These are phyloP conservation scores for Synanthedon formicaeformis DNA, from an alignment of 2,888 invertebrate species.

Conservation along the genomic window DNA sequence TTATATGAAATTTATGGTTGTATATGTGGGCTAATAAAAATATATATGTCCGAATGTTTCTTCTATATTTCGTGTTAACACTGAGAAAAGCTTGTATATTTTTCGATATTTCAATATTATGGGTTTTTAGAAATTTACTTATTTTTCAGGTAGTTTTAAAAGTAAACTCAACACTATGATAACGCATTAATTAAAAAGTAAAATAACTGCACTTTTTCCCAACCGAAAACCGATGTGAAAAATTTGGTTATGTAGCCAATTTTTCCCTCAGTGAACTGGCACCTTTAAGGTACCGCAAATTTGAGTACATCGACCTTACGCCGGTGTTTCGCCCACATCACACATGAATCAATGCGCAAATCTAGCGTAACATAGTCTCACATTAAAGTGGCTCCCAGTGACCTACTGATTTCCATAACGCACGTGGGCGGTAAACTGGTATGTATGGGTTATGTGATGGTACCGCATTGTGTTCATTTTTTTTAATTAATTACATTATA, in stretches of 20 bases:
- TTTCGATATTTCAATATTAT: too few species aligned
- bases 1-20: too few species aligned
- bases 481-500: neutral
- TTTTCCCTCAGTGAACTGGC: neutral
- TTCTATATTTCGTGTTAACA: too few species aligned
- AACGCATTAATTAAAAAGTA: too few species aligned
- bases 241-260: neutral
- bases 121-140: too few species aligned
- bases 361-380: slow-evolving; percentile 34
- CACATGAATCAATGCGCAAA: slow-evolving; percentile 47
- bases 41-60: too few species aligned
- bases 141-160: too few species aligned
- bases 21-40: too few species aligned
- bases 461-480: neutral
- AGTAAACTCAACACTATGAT: too few species aligned
- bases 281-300: slow-evolving; percentile 48
- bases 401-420: slow-evolving; percentile 64
- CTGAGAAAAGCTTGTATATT: too few species aligned
- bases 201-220: too few species aligned
- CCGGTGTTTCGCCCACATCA: slow-evolving; percentile 41
- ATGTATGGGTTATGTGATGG: slow-evolving; percentile 1
- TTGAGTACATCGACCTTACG: slow-evolving; percentile 64
- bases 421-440: slow-evolving; percentile 33
- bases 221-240: too few species aligned
- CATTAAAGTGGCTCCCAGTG: slow-evolving; percentile 49